Percentiles rank a stretch among this genome's conserved stretches.
Evolutionary conservation across 2,888 invertebrate genomes (phyloP).

Genomic region (Ptilodon capucinus): DNA sequence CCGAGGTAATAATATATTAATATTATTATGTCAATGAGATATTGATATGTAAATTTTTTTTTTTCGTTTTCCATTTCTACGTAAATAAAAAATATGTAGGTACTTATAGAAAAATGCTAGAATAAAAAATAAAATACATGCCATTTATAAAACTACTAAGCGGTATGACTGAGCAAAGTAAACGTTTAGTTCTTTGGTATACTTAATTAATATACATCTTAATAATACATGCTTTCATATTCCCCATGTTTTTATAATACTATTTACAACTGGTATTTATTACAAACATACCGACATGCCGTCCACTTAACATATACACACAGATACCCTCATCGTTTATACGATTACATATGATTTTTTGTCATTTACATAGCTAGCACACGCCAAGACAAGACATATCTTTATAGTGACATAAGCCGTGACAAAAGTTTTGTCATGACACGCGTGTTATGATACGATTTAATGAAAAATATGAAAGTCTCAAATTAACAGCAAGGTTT

Average conservation of each 20-base stretch:
- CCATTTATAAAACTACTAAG: not conserved
- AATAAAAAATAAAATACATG: not conserved
- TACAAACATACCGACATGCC: too few relatives aligned
- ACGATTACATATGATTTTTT: too few relatives aligned
- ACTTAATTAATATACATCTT: not conserved
- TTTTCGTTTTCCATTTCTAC: not conserved
- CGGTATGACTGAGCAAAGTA: not conserved
- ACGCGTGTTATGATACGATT: too few relatives aligned
- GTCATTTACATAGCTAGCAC: too few relatives aligned
- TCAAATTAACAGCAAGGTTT: too few relatives aligned
- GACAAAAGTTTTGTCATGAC: too few relatives aligned
- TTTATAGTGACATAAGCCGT: too few relatives aligned
- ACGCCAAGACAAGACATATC: too few relatives aligned
- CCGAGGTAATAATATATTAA: not conserved
- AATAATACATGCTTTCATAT: constrained; percentile 9
- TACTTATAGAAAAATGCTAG: not conserved
- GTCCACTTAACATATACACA: too few relatives aligned
- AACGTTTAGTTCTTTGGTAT: not conserved
- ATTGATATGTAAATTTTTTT: not conserved
- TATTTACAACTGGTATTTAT: not conserved
- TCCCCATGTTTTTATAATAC: not conserved
- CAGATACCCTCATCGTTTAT: too few relatives aligned
- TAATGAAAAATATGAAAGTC: too few relatives aligned
- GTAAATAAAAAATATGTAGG: too few relatives aligned
- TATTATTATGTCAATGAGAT: not conserved